phyloP scores from a whole-genome alignment of 1,140 invertebrate species.

The Oryzaephilus surinamensis region DNA sequence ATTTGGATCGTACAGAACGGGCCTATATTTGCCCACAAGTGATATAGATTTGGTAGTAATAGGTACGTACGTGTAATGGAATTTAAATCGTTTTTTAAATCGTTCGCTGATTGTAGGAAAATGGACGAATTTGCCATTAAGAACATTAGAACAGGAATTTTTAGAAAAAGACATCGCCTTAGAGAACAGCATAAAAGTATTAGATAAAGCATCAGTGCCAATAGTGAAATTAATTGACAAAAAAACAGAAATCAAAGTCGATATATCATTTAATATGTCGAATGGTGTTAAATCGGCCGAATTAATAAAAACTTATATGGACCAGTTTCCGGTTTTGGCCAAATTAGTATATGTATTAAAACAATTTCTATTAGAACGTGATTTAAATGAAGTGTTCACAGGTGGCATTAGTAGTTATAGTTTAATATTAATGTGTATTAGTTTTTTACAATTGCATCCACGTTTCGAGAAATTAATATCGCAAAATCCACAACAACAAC shows the following conservation, averaged over 20 bases:
- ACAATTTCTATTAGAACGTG: conserved; percentile 92
- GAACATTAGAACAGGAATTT: conserved; percentile 81
- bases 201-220: conserved; percentile 94
- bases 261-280: conserved; percentile 98
- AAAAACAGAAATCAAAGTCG: conserved; percentile 84
- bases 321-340: conserved; percentile 71
- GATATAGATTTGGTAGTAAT: conserved; percentile 97
- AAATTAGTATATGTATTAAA: conserved; percentile 95
- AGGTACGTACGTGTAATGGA: conserved; percentile 45
- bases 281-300: conserved; percentile 92
- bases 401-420: conserved; percentile 98
- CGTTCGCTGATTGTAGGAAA: conserved; percentile 72
- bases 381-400: conserved; percentile 98
- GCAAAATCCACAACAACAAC: too few species aligned
- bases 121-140: conserved; percentile 84
- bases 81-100: conserved; percentile 25
- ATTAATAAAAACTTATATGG: conserved; percentile 66
- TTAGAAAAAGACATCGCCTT: conserved; percentile 81
- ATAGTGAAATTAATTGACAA: conserved; percentile 97
- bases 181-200: conserved; percentile 80
- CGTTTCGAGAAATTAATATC: conserved; percentile 50
- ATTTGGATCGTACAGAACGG: conserved; percentile 91
- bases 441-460: conserved; percentile 78
- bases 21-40: conserved; percentile 92
- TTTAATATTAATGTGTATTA: conserved; percentile 96